phyloP scores from a whole-genome alignment of 2,888 invertebrate species.

The Drosophila yooni region DNA sequence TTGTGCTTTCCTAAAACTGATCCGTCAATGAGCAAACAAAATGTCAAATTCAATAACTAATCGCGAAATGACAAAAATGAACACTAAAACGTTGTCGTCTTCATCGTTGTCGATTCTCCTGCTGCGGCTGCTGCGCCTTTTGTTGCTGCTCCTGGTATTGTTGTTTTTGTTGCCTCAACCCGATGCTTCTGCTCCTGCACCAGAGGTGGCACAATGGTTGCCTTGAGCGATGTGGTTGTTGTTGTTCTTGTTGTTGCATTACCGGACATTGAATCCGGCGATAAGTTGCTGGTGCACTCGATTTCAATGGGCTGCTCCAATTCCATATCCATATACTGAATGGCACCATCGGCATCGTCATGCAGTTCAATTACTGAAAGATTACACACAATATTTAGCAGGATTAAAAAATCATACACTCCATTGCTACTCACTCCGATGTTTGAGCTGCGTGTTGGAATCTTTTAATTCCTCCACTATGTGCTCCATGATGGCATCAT shows the following conservation, averaged over 20 bases:
- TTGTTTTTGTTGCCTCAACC: constrained; percentile 13
- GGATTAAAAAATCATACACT: too few relatives aligned
- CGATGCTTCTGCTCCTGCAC: constrained; percentile 31
- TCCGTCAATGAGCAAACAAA: constrained; percentile 12
- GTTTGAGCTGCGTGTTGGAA: constrained; percentile 43
- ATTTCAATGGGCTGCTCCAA: constrained; percentile 71
- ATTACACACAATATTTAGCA: background rate
- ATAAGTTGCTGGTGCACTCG: constrained; percentile 60
- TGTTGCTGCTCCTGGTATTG: constrained; percentile 12
- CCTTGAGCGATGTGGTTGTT: constrained; percentile 45
- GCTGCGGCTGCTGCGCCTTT: background rate
- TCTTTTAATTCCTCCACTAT: constrained; percentile 25
- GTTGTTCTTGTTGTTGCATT: constrained; percentile 29
- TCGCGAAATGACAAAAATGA: constrained; percentile 20
- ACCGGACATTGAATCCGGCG: constrained; percentile 36
- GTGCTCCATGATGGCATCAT: constrained; percentile 73
- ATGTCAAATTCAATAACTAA: constrained; percentile 21
- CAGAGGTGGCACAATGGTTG: constrained; percentile 36
- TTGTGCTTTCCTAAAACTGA: constrained; percentile 50
- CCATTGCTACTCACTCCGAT: constrained; percentile 50
- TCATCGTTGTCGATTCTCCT: constrained; percentile 10
- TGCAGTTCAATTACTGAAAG: constrained; percentile 65
- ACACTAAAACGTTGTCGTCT: constrained; percentile 22
- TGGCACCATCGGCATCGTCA: constrained; percentile 60
- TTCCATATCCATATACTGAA: constrained; percentile 75